Conservation (phyloP, 2,888 invertebrate genomes). For the Halocaridina rubra region DNA sequence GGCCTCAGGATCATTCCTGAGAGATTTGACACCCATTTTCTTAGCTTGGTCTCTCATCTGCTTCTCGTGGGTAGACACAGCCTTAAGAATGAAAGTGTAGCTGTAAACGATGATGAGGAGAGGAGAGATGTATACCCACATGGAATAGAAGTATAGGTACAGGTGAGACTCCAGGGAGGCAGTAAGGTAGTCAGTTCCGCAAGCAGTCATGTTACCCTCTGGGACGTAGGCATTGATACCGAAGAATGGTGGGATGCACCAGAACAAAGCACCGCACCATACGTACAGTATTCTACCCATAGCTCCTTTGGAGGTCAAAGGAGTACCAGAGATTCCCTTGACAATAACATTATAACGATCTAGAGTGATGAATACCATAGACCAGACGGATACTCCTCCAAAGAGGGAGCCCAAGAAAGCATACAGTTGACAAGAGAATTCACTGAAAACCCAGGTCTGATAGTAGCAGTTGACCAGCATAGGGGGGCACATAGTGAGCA, state of each 20-base stretch:
- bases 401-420: constrained; percentile 69
- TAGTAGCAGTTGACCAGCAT: constrained; percentile 69
- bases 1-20: not conserved
- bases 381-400: constrained; percentile 70
- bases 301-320: constrained; percentile 67
- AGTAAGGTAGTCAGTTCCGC: constrained; percentile 36
- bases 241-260: constrained; percentile 68
- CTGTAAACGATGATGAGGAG: not conserved
- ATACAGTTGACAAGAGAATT: constrained; percentile 68
- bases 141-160: too few relatives aligned
- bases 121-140: not conserved
- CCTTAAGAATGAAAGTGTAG: not conserved
- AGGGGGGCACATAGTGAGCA: constrained; percentile 65
- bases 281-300: constrained; percentile 67
- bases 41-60: not conserved
- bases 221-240: constrained; percentile 68
- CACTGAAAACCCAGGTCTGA: constrained; percentile 67
- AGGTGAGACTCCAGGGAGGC: not conserved
- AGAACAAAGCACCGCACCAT: constrained; percentile 68
- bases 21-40: not conserved
- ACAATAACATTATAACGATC: constrained; percentile 70
- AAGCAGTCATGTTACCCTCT: constrained; percentile 67
- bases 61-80: not conserved
- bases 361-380: constrained; percentile 68
- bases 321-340: constrained; percentile 67